phyloP scores from a whole-genome alignment of 2,888 invertebrate genomes.

The Sabatieria punctata region DNA sequence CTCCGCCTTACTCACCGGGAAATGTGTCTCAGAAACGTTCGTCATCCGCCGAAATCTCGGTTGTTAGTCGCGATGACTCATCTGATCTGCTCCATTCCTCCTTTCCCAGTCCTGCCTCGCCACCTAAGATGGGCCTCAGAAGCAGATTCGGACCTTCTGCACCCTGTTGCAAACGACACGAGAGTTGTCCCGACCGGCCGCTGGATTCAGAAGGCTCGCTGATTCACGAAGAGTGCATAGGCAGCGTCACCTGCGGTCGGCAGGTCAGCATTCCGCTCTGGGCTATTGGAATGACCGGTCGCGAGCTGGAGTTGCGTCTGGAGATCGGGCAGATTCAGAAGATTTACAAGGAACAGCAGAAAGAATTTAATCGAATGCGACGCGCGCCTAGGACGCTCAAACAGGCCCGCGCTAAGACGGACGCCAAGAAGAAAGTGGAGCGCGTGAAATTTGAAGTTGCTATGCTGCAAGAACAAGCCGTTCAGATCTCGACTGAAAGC shows the following conservation, averaged over 20 bases:
- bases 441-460: neutral
- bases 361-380: conserved; percentile 43
- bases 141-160: neutral
- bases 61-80: no score
- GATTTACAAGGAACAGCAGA: conserved; percentile 61
- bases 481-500: neutral
- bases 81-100: no score
- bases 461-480: neutral
- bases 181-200: no score
- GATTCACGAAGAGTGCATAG: neutral
- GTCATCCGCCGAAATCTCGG: no score
- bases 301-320: conserved; percentile 60
- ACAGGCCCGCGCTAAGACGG: conserved; percentile 16
- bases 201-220: neutral
- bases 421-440: conserved; percentile 14
- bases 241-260: neutral
- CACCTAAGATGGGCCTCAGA: neutral
- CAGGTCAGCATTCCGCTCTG: neutral
- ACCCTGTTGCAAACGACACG: neutral
- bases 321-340: conserved; percentile 60
- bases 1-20: no score
- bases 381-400: neutral
- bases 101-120: neutral
- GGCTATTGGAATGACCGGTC: conserved; percentile 7
- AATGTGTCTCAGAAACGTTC: no score